phyloP scores from a whole-genome alignment of 2,888 invertebrate species.

The Heliconius aoede region DNA sequence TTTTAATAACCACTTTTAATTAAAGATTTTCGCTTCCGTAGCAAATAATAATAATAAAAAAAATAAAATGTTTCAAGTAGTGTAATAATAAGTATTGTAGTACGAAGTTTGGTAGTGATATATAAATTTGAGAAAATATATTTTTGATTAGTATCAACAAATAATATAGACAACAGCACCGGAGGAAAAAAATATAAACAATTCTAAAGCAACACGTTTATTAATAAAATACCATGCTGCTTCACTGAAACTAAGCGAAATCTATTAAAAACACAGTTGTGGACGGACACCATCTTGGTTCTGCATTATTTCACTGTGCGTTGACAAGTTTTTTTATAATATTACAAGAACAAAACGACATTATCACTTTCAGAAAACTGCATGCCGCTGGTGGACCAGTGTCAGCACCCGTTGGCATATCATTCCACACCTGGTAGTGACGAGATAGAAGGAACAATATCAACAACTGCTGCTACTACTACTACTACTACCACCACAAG shows the following conservation, averaged over 20 bases:
- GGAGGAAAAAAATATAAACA: background rate
- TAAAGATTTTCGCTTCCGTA: background rate
- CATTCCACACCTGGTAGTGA: background rate
- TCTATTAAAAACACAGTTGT: too few species aligned
- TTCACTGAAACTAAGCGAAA: background rate
- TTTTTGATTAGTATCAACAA: background rate
- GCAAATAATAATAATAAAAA: slow-evolving; percentile 11
- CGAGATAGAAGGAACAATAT: slow-evolving; percentile 28
- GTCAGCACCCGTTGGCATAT: background rate
- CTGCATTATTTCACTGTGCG: too few species aligned
- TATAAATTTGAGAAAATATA: background rate
- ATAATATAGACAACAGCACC: background rate
- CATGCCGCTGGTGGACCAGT: slow-evolving; percentile 50
- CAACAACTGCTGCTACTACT: slow-evolving; percentile 46
- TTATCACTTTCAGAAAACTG: slow-evolving; percentile 49
- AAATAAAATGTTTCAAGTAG: background rate
- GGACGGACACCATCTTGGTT: background rate
- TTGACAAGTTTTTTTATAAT: too few species aligned
- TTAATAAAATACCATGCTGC: background rate
- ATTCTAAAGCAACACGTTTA: background rate
- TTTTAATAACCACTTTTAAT: slow-evolving; percentile 18
- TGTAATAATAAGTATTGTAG: background rate
- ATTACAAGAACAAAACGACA: background rate
- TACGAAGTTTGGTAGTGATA: background rate
- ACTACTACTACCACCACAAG: slow-evolving; percentile 41